Conservation (phyloP, 2,113 vertebrate genomes). For the Phalacrocorax brasilianus region DNA sequence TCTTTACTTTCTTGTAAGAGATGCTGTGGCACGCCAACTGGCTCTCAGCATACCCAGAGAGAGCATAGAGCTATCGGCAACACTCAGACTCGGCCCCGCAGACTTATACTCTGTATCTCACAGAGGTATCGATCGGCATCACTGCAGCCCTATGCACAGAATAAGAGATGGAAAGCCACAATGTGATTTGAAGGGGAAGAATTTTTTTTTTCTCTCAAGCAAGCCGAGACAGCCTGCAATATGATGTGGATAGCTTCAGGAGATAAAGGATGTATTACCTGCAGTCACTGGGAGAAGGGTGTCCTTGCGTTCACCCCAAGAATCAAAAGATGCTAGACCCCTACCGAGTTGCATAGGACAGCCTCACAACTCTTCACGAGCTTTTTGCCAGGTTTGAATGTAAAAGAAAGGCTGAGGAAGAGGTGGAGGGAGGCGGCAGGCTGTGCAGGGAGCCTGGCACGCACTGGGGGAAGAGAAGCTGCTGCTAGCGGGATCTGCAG, state of each 20-base stretch:
- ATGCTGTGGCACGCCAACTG: rapidly evolving
- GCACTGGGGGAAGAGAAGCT: neutral
- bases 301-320: neutral
- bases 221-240: neutral
- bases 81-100: rapidly evolving
- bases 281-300: neutral
- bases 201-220: neutral
- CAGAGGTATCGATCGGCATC: rapidly evolving
- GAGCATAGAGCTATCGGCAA: neutral
- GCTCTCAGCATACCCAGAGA: neutral
- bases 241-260: neutral
- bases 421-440: neutral
- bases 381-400: neutral
- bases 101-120: neutral
- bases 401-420: neutral
- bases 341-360: neutral
- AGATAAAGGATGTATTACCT: neutral
- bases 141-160: neutral
- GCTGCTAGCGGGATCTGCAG: neutral
- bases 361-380: rapidly evolving
- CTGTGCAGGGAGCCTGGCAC: neutral
- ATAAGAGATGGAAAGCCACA: neutral
- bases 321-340: neutral
- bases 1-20: neutral
- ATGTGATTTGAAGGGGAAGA: neutral